These are phyloP conservation scores for Exaiptasia diaphana DNA, from an alignment of 64 coral and sea anemone genomes.

Conservation along the genomic window DNA sequence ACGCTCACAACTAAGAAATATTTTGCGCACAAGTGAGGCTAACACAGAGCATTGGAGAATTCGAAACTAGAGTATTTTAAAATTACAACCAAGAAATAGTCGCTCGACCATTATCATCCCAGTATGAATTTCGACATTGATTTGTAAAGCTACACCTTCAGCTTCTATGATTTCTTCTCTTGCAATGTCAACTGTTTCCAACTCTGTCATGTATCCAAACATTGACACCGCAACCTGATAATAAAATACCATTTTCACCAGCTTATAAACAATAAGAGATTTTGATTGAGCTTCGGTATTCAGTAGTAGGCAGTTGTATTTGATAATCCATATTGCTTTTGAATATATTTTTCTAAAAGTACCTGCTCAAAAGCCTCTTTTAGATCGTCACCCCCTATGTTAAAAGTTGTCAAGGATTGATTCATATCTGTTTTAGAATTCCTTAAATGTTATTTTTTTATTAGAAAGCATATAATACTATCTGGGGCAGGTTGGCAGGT, in stretches of 20 bases:
- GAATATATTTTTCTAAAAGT: neutral
- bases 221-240: slow-evolving; percentile 77
- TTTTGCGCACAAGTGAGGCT: too few relatives aligned
- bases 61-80: neutral
- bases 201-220: slow-evolving; percentile 99
- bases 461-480: neutral
- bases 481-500: neutral
- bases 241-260: too few relatives aligned
- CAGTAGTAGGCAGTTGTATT: too few relatives aligned
- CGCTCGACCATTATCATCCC: too few relatives aligned
- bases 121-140: neutral
- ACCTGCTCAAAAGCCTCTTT: slow-evolving; percentile 99
- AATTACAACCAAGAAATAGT: too few relatives aligned
- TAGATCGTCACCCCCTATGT: slow-evolving; percentile 89
- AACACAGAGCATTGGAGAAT: too few relatives aligned
- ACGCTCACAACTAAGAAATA: too few relatives aligned
- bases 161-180: slow-evolving; percentile 64
- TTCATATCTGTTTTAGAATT: neutral
- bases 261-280: too few relatives aligned
- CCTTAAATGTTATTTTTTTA: neutral
- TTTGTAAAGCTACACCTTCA: too few relatives aligned
- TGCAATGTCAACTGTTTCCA: slow-evolving; percentile 64
- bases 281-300: too few relatives aligned
- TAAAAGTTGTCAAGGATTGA: neutral
- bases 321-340: too few relatives aligned